Conservation (phyloP, 2,888 invertebrate species). For the Oscheius sp. region DNA sequence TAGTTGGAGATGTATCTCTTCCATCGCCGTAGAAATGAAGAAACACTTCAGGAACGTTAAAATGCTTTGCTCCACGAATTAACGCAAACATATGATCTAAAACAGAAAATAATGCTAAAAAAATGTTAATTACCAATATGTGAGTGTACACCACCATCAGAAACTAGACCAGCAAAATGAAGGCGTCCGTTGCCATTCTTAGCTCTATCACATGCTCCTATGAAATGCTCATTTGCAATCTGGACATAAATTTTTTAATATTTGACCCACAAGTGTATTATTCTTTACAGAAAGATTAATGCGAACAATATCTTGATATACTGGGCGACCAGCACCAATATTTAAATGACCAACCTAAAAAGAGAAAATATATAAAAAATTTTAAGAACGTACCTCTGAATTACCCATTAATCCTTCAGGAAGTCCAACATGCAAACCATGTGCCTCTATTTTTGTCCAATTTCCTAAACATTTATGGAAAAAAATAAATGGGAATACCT, state of each 20-base stretch:
- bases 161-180: constrained; percentile 72
- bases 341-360: constrained; percentile 72
- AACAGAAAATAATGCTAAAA: constrained; percentile 3
- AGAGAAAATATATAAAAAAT: background rate
- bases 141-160: constrained; percentile 72
- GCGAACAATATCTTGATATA: constrained; percentile 73
- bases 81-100: constrained; percentile 71
- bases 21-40: constrained; percentile 72
- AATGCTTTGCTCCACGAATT: constrained; percentile 71
- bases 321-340: constrained; percentile 73
- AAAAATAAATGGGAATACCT: constrained; percentile 31
- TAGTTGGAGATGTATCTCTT: constrained; percentile 72
- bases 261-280: constrained; percentile 43
- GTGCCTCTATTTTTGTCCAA: constrained; percentile 71
- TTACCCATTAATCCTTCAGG: constrained; percentile 73
- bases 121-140: constrained; percentile 68
- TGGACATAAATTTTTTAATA: constrained; percentile 37
- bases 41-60: constrained; percentile 71
- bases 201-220: constrained; percentile 71
- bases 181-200: constrained; percentile 71
- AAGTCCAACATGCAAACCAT: constrained; percentile 72
- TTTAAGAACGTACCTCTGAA: constrained; percentile 67
- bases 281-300: constrained; percentile 71
- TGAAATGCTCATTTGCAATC: constrained; percentile 70
- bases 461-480: constrained; percentile 44